phyloP scores from a whole-genome alignment of 2,888 invertebrate genomes.

The Amphipyra berbera region DNA sequence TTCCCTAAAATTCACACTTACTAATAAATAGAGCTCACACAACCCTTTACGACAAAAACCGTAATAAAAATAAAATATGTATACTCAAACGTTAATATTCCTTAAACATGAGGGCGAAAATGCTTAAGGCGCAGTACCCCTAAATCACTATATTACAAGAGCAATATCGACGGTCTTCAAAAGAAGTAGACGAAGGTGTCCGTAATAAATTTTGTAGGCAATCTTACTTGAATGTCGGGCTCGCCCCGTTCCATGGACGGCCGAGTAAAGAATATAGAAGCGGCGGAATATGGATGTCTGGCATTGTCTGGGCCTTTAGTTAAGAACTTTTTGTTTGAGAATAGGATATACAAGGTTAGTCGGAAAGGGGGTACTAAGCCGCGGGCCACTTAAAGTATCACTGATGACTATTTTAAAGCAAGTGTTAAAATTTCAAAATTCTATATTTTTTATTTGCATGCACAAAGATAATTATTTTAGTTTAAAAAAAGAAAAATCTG shows the following conservation, averaged over 20 bases:
- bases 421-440: too few relatives aligned
- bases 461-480: too few relatives aligned
- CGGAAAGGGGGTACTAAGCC: too few relatives aligned
- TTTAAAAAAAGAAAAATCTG: too few relatives aligned
- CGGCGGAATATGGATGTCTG: constrained; percentile 2
- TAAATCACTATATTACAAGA: constrained; percentile 53
- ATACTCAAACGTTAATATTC: constrained; percentile 20
- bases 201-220: constrained; percentile 57
- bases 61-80: constrained; percentile 13
- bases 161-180: constrained; percentile 55
- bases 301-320: constrained; percentile 8
- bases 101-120: constrained; percentile 28
- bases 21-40: not conserved
- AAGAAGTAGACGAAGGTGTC: constrained; percentile 51
- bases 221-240: constrained; percentile 47
- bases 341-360: not conserved
- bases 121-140: constrained; percentile 23
- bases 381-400: too few relatives aligned
- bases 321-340: constrained; percentile 7
- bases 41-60: constrained; percentile 13
- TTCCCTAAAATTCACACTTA: not conserved
- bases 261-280: constrained; percentile 29
- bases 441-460: too few relatives aligned
- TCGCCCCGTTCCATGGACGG: constrained; percentile 4
- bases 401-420: too few relatives aligned